Evolutionary conservation across 1,140 invertebrate species (phyloP), one percentile per base, ranked within the genome.

Genomic region (Pomacea maculata): DNA sequence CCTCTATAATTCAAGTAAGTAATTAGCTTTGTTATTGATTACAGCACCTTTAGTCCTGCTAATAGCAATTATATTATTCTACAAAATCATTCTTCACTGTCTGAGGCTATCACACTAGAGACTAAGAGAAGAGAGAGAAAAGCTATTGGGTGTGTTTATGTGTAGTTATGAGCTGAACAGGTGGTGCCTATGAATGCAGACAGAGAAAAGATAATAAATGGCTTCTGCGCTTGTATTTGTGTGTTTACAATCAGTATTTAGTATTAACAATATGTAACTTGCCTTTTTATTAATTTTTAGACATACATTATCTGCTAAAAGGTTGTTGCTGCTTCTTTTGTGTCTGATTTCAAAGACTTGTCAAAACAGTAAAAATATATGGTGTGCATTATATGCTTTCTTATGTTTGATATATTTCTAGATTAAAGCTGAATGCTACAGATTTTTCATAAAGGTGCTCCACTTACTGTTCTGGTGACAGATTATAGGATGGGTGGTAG

Each of bases 401-500:
- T 63, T 64, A 29, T 29, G 15, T 64, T 63, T 63, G 29, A 64
- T 77, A 14, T 19, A 77, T 63, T 11, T 25, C 52, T 77, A 77
- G 14, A 63, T 15, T 64, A 21, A 14, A 25, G 11, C 14, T 63
- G 34, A 21, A 12, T 63, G 29, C 17, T 61, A 34, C 2, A 4
- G 34, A 29, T 17, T 61, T 55, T 78, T 75, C 14, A 29, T 14
- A 12, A n/a, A 54, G 9, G 0, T 8, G 14, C 0, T 76, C n/a
- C 21, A 63, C 15, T 76, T 63, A 19, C 21, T 29, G 61, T 75
- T 52, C 1, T 19, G 14, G 25, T n/a, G 21, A 29, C 86, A 86
- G 87, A 83, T 89, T 14, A 52, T 83, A 67, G 87, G 84, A 61
- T 90, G 89, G 86, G 83, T 85, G 19, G 85, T 85, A 14, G 64